A percentile compares a stretch with the other conserved stretches of the same genome.
phyloP scores from a whole-genome alignment of 2,797 vertebrate genomes.

The Anniella stebbinsi region DNA sequence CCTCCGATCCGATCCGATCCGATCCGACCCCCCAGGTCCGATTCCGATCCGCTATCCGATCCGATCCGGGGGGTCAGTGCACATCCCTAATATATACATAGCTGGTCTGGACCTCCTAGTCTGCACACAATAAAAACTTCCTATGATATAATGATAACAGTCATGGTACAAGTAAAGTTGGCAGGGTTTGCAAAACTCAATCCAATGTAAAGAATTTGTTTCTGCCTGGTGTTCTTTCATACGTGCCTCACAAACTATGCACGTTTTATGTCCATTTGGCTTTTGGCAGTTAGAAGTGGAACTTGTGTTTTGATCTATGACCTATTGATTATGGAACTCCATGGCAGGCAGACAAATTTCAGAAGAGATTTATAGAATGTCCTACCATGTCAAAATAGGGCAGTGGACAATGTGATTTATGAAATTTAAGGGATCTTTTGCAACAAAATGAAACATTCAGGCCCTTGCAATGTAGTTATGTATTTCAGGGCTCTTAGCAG shows the following conservation, averaged over 20 bases:
- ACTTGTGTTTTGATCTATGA: constrained; percentile 39
- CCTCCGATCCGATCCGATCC: no score
- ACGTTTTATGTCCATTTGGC: constrained; percentile 44
- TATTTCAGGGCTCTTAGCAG: not conserved
- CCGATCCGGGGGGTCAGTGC: no score
- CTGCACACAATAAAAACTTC: constrained; percentile 44
- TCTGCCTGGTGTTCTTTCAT: constrained; percentile 38
- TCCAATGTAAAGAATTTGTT: constrained; percentile 29
- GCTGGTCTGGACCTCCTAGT: constrained; percentile 8
- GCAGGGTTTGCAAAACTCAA: constrained; percentile 4
- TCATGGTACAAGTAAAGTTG: constrained; percentile 35
- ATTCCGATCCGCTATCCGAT: no score
- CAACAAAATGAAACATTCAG: not conserved
- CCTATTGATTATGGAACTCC: constrained; percentile 35
- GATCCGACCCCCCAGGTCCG: no score
- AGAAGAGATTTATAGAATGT: not conserved
- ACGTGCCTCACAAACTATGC: constrained; percentile 28
- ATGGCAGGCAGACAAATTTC: constrained; percentile 4
- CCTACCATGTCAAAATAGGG: not conserved
- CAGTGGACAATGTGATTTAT: not conserved
- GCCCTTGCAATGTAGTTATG: not conserved
- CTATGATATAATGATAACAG: constrained; percentile 36
- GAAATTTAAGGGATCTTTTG: not conserved
- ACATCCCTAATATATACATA: no score
- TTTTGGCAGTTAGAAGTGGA: constrained; percentile 62